phyloP scores from a whole-genome alignment of 2,797 vertebrate species.

The Glossophaga mutica region DNA sequence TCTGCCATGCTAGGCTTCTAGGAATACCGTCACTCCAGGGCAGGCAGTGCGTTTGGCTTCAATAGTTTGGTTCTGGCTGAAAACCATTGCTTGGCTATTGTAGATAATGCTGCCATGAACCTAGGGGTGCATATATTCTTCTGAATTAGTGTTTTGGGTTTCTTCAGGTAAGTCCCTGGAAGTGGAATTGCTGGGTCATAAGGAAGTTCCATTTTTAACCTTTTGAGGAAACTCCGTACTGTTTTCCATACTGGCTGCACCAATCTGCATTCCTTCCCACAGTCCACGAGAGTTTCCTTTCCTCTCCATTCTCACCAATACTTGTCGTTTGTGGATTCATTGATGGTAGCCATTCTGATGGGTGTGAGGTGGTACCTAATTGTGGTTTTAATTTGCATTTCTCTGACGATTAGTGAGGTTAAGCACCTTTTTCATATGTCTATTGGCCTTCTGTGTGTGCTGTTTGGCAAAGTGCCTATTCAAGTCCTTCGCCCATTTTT shows the following conservation, averaged over 20 bases:
- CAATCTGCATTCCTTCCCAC: neutral
- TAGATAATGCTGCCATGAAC: neutral
- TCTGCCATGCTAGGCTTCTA: constrained; percentile 53
- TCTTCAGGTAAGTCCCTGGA: neutral
- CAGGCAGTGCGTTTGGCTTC: neutral
- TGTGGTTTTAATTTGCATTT: neutral
- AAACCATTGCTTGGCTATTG: neutral
- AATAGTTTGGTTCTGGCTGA: neutral
- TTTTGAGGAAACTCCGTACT: neutral
- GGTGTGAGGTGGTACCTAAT: neutral
- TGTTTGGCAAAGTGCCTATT: neutral
- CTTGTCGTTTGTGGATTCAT: neutral
- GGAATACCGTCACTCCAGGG: neutral
- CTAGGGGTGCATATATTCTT: neutral
- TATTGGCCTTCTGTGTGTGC: neutral
- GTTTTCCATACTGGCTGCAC: neutral
- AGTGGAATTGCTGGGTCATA: neutral
- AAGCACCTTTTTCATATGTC: neutral
- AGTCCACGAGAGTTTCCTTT: neutral
- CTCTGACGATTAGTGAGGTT: neutral
- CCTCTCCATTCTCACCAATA: neutral
- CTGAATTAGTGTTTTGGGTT: neutral
- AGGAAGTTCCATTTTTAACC: neutral
- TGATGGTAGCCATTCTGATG: neutral
- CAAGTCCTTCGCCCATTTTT: neutral